Evolutionary conservation across 2,888 invertebrate species (phyloP), one percentile per base, ranked within the genome.

Genomic region (Nomada ferruginata): DNA sequence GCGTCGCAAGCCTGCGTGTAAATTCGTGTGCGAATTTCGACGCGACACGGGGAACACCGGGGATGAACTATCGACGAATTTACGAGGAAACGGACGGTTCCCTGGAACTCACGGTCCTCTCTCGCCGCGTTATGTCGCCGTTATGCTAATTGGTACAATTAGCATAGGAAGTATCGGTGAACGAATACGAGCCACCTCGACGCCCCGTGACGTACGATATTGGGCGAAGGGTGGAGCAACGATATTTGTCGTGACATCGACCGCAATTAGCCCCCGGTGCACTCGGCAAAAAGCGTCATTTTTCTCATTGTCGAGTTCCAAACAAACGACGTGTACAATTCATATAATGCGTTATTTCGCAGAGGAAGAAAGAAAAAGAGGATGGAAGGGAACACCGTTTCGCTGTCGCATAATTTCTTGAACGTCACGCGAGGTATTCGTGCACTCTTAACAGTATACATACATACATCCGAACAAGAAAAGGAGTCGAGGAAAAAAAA

Each of bases 131-230:
- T 90, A 89, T 87, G 89, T 86, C 89, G 86, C 82, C 83, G 89
- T 90, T 93, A 93, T 93, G 93, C 93, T 93, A 93, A 93, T 93
- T 93, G 91, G 68, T 78, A 77, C 90, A 92, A 93, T 93, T 93
- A 93, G 92, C 93, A 93, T 93, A 92, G 90, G 91, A 93, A 93
- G 92, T 90, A 89, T 91, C 90, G 90, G 89, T 79, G 87, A 90
- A 88, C 87, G 85, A 86, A 42, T 65, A 63, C 64, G 61, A 68
- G 63, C 76, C 59, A 65, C 75, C 47, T 69, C 85, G 83, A 76
- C 76, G 84, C 73, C 77, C 75, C 70, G 64, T 87, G 87, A 86
- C 84, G 85, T 78, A 84, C 87, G 76, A 63, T 76, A 76, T 79
- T 68, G 85, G 85, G 76, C 77, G 79, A 76, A 83, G 86, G 90